Conservation (phyloP, 2,888 invertebrate genomes). For the Ligdia adustata region DNA sequence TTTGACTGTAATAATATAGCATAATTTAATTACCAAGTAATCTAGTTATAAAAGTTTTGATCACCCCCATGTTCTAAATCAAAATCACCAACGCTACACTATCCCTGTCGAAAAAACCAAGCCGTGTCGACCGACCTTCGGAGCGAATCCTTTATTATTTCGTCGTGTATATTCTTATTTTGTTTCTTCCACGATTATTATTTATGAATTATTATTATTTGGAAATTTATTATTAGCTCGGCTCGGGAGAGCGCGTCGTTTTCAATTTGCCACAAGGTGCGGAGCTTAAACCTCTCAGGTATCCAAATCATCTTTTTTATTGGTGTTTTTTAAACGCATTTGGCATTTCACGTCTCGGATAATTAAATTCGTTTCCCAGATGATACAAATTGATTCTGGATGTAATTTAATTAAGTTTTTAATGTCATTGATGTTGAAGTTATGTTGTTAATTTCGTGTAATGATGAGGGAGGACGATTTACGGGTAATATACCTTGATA, state of each 20-base stretch:
- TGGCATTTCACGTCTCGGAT: constrained; percentile 64
- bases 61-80: neutral
- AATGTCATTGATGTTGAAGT: constrained; percentile 49
- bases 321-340: constrained; percentile 61
- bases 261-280: constrained; percentile 83
- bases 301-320: constrained; percentile 51
- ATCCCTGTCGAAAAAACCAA: neutral
- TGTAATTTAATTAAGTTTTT: constrained; percentile 66
- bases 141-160: constrained; percentile 82
- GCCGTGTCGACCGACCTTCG: constrained; percentile 59
- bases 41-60: neutral
- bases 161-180: constrained; percentile 82
- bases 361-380: constrained; percentile 72
- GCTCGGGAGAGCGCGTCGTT: constrained; percentile 71
- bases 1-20: no score
- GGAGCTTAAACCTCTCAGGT: constrained; percentile 52
- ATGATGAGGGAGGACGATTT: constrained; percentile 29
- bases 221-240: constrained; percentile 79
- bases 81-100: neutral
- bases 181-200: constrained; percentile 80
- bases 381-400: constrained; percentile 70
- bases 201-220: constrained; percentile 84
- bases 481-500: constrained; percentile 2
- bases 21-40: no score
- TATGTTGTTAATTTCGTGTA: constrained; percentile 42